Evolutionary conservation across 2,888 invertebrate genomes (phyloP), one percentile per base, ranked within the genome.

Genomic region (Athrips mouffetella): DNA sequence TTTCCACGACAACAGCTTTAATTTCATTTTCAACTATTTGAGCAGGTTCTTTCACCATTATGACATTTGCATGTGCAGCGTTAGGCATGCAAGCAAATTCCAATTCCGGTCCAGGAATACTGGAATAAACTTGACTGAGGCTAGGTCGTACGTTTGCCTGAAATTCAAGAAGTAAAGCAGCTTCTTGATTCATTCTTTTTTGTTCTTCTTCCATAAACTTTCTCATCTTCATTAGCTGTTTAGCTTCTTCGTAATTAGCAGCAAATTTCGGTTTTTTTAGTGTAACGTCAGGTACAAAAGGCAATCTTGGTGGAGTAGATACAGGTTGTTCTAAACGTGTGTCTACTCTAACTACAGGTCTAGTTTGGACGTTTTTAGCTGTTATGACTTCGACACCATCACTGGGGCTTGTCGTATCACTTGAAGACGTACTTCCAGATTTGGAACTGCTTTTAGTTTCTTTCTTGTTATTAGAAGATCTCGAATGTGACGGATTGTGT

Each of bases 201-300:
- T 91, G 91, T 62, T 91, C 85, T 61, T 91, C 91, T 25, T 91
- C 91, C 52, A 93, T 73, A 57, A 91, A 90, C 55, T 91, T 92
- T 4, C 93, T 80, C 68, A 92, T 90, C 73, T 92, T 92, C 89
- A 92, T 92, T 45, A 92, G 73, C 57, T 89, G 89, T 59, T 89
- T 90, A 0, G 92, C 92, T 79, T 93, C 93, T 58, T 89, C 88
- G 35, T 92, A 86, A 70, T 93, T 93, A 0, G 91, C 91, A 0
- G 92, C 92, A 49, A 92, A 91, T 78, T 92, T 93, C 0, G 92
- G 92, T 67, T 93, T 93, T 55, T 91, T 92, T 21, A 91, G 61
- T 10, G 89, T 89, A 0, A 89, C 75, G 41, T 88, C 86, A n/a
- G 86, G 83, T 1, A 85, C 83, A 48, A 85, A 85, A 1, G 85